A percentile compares a stretch with the other conserved stretches of the same genome.
These are phyloP conservation scores for Sinocyclocheilus anophthalmus DNA, from an alignment of 2,113 vertebrate species.

Conservation along the genomic window DNA sequence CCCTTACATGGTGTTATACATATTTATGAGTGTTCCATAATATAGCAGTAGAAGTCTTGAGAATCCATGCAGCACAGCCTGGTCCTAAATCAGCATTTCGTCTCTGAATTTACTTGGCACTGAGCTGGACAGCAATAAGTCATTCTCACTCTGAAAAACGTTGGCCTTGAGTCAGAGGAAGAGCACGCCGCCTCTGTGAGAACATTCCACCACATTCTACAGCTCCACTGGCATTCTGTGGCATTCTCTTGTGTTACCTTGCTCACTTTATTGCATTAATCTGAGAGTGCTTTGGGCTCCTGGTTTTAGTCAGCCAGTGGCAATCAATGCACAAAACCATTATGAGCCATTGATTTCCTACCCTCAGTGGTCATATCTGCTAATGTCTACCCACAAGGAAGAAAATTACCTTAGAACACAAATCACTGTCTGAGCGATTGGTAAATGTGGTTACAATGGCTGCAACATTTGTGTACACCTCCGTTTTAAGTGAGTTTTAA, in stretches of 20 bases:
- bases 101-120: conserved; percentile 61
- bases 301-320: conserved; percentile 49
- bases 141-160: conserved; percentile 60
- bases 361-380: conserved; percentile 53
- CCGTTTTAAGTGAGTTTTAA: conserved; percentile 5
- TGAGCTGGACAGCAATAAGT: conserved; percentile 61
- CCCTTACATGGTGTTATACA: neutral
- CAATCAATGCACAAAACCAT: conserved; percentile 62
- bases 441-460: conserved; percentile 9
- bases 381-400: conserved; percentile 54
- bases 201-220: conserved; percentile 42
- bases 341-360: conserved; percentile 58
- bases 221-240: conserved; percentile 4
- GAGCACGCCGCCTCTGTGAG: conserved; percentile 42
- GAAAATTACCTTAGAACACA: conserved; percentile 26
- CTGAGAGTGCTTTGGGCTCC: conserved; percentile 12
- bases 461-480: neutral
- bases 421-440: neutral
- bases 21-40: conserved; percentile 6
- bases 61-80: conserved; percentile 37
- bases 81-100: conserved; percentile 59
- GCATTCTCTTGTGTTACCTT: conserved; percentile 34
- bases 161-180: conserved; percentile 63
- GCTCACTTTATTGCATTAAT: conserved; percentile 31
- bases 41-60: neutral